Evolutionary conservation across 2,888 invertebrate genomes (phyloP), one percentile per base, ranked within the genome.

Genomic region (Drosophila atripex): DNA sequence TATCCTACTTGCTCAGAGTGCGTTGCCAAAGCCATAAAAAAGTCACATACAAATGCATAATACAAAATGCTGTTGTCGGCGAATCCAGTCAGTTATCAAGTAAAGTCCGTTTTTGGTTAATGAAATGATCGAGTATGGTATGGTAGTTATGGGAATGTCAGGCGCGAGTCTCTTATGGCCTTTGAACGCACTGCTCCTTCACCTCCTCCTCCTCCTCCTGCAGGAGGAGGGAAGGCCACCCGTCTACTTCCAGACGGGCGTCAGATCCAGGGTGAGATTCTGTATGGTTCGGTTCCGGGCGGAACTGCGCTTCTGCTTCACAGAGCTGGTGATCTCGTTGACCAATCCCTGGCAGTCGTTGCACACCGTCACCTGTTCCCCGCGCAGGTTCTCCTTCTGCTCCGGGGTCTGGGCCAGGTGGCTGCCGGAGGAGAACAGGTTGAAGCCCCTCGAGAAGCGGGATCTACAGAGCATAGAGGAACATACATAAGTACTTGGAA

Each of bases 311-410:
- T 95, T 95, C 64, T 95, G 95, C 66, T 90, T 90, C 95, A 94
- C 76, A 21, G 97, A 96, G 92, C 97, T 95, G 90, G 98, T 97
- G 90, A 98, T 97, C 92, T 97, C 97, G 84, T 97, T 94, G 66
- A 98, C 96, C 95, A 98, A 96, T 69, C 96, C 95, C 91, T 97
- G 97, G 93, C 98, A 98, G 93, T 98, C 98, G 91, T 96, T 96
- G 91, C 98, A 98, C 50, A 98, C 97, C 71, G 95, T 95, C 95
- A 97, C 97, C 89, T 96, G 94, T 68, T 96, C 95, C 77, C 95
- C 95, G 68, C 95, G 94, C 50, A 95, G 92, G 18, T 94, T 93
- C 89, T 95, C 95, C 66, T 93, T 93, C 46, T 92, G 92, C 56
- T 93, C 91, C 59, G 90, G 90, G 58, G 77, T 77, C 21, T 91